Evolutionary conservation across 2,888 invertebrate genomes (phyloP), one percentile per base, ranked within the genome.

Genomic region (Villa cingulata): DNA sequence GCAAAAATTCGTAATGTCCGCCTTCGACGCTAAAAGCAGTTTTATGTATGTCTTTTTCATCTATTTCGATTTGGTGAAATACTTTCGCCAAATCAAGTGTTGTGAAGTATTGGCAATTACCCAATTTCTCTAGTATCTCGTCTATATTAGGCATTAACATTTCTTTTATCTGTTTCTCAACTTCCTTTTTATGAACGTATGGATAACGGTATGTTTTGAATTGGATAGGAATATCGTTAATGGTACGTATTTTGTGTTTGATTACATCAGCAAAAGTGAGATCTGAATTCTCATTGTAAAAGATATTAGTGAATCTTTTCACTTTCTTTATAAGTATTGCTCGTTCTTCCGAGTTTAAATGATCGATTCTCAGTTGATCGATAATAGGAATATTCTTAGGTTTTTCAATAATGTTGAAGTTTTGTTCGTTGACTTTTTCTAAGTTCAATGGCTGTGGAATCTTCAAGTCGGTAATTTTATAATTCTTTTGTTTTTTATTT

Each of bases 71-170:
- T n/a, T 29, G 54, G 23, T 52, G 49, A 42, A 51, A 56, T 3
- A 54, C 55, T 16, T 42, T 41, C 5, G 43, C 48, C n/a, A 53
- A 37, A 36, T 54, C 51, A 15, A 55, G 41, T 4, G 51, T 49
- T 1, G 48, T 51, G 39, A 55, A 54, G 39, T 50, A 53, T 18
- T 38, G 41, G 16, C 41, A 45, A 9, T 43, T 45, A 1, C 53
- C 53, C 44, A 55, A 34, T 32, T 43, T 36, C 10, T 54, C 55
- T 15, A 54, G 34, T 20, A 52, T 54, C 14, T 53, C 51, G 1
- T 38, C 34, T 4, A 54, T 49, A 27, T 48, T 45, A 7, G 50
- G 50, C 18, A 51, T 37, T 2, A 40, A 15, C 40, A 19, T 40
- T 15, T 40, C 20, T 18, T 40, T 9, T 9, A 40, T 40, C 15